These are phyloP conservation scores for Cepphus grylle DNA, from an alignment of 2,113 vertebrate genomes.

Conservation along the genomic window DNA sequence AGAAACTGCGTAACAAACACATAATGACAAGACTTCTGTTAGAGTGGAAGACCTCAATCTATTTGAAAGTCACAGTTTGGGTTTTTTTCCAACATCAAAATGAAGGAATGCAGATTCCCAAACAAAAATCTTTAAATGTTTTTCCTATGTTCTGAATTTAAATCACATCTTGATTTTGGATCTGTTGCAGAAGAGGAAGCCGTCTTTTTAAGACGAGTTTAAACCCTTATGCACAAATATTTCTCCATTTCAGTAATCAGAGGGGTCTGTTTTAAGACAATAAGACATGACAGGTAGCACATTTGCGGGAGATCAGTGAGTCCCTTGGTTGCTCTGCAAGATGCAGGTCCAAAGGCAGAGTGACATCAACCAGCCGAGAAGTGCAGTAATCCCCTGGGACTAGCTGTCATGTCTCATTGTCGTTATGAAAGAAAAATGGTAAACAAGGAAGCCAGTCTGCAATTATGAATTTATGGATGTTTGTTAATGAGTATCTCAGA, in stretches of 20 bases:
- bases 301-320: slow-evolving; percentile 27
- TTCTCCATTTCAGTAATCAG: slow-evolving; percentile 38
- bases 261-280: not conserved
- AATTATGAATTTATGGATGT: slow-evolving; percentile 55
- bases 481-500: slow-evolving; percentile 57
- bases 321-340: slow-evolving; percentile 33
- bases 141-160: not conserved
- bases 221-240: not conserved
- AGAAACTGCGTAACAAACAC: not conserved
- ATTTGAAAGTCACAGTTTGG: not conserved
- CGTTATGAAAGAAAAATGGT: slow-evolving; percentile 50
- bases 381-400: not conserved
- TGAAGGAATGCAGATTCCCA: not conserved
- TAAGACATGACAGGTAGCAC: slow-evolving; percentile 55
- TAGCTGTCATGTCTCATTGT: slow-evolving; percentile 54
- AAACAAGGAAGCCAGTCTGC: slow-evolving; percentile 51
- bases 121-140: not conserved
- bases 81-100: not conserved
- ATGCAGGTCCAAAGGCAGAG: slow-evolving; percentile 26
- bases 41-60: not conserved
- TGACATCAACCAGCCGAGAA: slow-evolving; percentile 50
- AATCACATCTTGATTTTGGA: not conserved
- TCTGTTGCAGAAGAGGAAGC: not conserved
- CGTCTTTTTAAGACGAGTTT: not conserved
- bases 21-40: not conserved